Conservation (phyloP, 1,140 invertebrate species). For the Drosophila erecta region DNA sequence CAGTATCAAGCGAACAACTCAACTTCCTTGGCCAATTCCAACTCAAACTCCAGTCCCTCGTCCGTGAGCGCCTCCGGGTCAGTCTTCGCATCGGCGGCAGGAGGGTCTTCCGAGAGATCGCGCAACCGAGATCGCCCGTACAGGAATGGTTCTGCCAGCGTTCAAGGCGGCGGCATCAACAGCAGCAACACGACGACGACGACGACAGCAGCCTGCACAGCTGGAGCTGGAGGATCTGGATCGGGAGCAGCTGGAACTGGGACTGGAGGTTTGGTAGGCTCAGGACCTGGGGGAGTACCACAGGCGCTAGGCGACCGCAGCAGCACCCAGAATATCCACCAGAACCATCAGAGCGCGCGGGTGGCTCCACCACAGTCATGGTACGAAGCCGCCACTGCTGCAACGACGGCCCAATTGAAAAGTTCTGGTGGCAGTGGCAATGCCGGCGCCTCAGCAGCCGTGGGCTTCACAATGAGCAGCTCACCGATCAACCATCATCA, state of each 20-base stretch:
- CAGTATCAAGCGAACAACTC: slow-evolving; percentile 60
- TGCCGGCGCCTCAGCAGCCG: slow-evolving; percentile 81
- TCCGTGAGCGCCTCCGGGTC: slow-evolving; percentile 13
- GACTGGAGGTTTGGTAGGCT: slow-evolving; percentile 73
- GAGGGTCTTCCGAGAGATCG: slow-evolving; percentile 61
- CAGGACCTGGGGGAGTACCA: slow-evolving; percentile 64
- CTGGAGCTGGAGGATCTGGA: slow-evolving; percentile 48
- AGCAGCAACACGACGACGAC: slow-evolving; percentile 62
- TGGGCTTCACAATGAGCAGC: slow-evolving; percentile 75
- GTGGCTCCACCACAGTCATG: slow-evolving; percentile 76
- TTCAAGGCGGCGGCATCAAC: slow-evolving; percentile 60
- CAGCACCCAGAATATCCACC: slow-evolving; percentile 78
- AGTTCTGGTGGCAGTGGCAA: slow-evolving; percentile 84
- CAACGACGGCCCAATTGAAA: slow-evolving; percentile 78
- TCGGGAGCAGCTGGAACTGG: slow-evolving; percentile 55
- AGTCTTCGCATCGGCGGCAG: slow-evolving; percentile 21
- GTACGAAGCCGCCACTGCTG: slow-evolving; percentile 82
- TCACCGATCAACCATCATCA: slow-evolving; percentile 74
- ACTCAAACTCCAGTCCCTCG: slow-evolving; percentile 36
- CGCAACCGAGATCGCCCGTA: slow-evolving; percentile 70
- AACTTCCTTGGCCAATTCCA: slow-evolving; percentile 41
- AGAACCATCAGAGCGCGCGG: slow-evolving; percentile 55
- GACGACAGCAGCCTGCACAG: slow-evolving; percentile 41
- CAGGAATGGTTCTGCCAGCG: slow-evolving; percentile 74
- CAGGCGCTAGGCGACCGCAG: slow-evolving; percentile 73